A percentile compares a stretch with the other conserved stretches of the same genome.
phyloP scores from a whole-genome alignment of 2,113 vertebrate genomes.

The Thunnus thynnus region DNA sequence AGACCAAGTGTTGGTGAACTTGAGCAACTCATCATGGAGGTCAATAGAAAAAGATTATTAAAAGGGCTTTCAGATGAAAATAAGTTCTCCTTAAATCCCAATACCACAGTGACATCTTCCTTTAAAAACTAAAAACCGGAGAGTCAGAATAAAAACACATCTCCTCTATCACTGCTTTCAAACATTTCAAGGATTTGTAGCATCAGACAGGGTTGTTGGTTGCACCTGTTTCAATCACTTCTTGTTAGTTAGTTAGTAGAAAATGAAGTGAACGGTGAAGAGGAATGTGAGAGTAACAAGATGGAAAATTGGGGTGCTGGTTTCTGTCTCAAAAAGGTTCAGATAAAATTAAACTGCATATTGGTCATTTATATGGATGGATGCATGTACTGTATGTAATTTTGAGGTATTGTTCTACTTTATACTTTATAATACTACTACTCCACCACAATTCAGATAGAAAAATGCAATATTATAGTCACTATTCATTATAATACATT shows the following conservation, averaged over 20 bases:
- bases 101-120: background rate
- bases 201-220: background rate
- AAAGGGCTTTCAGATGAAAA: background rate
- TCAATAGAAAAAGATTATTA: background rate
- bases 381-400: background rate
- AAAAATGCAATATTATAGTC: too few species aligned
- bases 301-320: too few species aligned
- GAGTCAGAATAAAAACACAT: background rate
- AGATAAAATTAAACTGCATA: too few species aligned
- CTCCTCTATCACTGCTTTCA: too few species aligned
- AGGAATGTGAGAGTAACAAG: background rate
- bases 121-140: background rate
- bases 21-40: constrained; percentile 7
- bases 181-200: background rate
- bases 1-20: background rate
- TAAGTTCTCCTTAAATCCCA: background rate
- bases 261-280: background rate
- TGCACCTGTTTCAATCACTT: background rate
- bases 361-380: background rate
- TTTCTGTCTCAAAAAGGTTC: too few species aligned
- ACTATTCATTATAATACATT: too few species aligned
- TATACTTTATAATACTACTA: too few species aligned
- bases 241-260: background rate
- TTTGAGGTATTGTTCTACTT: too few species aligned
- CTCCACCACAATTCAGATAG: too few species aligned